These are phyloP conservation scores for Eulimnadia texana DNA, from an alignment of 1,140 invertebrate genomes.

Conservation along the genomic window DNA sequence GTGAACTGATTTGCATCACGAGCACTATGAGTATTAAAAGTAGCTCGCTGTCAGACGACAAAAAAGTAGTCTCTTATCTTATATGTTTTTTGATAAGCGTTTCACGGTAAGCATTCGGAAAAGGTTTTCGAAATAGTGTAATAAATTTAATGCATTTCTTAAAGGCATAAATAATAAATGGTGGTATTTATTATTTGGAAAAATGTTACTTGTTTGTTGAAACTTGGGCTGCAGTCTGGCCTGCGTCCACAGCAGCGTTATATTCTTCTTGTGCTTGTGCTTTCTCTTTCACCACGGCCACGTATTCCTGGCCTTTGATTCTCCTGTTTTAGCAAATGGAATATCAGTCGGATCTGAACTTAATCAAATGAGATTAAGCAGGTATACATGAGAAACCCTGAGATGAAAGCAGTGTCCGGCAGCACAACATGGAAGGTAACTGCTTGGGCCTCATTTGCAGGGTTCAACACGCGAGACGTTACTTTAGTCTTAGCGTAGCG, in stretches of 20 bases:
- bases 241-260: constrained; percentile 39
- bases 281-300: constrained; percentile 42
- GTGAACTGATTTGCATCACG: constrained; percentile 48
- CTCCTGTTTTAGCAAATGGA: constrained; percentile 25
- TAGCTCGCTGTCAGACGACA: too few relatives aligned
- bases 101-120: too few relatives aligned
- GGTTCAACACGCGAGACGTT: constrained; percentile 40
- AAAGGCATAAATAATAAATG: too few relatives aligned
- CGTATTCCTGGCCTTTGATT: constrained; percentile 36
- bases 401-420: constrained; percentile 48
- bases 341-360: background rate
- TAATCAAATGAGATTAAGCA: background rate
- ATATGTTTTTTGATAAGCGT: background rate
- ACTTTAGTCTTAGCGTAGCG: constrained; percentile 43
- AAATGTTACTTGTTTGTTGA: background rate
- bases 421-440: constrained; percentile 37
- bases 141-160: too few relatives aligned
- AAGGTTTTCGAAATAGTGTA: too few relatives aligned
- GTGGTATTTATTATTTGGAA: too few relatives aligned
- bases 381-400: constrained; percentile 43
- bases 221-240: constrained; percentile 41
- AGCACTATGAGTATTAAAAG: too few relatives aligned
- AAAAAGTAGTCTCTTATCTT: background rate
- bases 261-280: constrained; percentile 48
- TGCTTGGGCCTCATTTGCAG: constrained; percentile 37